Percentiles rank a stretch among this genome's conserved stretches.
phyloP scores from a whole-genome alignment of 2,888 invertebrate species.

The Xestia rhomboidea region DNA sequence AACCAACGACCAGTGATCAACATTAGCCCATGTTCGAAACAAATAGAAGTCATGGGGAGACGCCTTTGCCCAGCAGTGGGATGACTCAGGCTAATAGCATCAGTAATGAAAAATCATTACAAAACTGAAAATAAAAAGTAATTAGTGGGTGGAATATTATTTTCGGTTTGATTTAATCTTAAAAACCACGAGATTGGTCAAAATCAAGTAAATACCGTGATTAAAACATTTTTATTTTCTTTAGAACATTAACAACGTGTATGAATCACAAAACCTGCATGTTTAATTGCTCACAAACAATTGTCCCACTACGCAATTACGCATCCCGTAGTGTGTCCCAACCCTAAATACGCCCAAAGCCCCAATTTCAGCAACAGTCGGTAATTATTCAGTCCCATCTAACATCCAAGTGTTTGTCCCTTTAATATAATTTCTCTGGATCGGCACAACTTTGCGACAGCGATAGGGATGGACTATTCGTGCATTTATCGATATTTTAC shows the following conservation, averaged over 20 bases:
- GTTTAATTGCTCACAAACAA: conserved; percentile 9
- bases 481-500: background rate
- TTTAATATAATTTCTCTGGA: conserved; percentile 50
- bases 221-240: background rate
- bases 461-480: background rate
- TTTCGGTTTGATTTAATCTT: background rate
- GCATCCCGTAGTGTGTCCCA: background rate
- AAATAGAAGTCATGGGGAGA: no score
- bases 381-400: conserved; percentile 56
- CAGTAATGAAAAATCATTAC: no score
- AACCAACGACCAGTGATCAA: no score
- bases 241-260: background rate
- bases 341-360: conserved; percentile 29
- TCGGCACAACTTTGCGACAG: conserved; percentile 25
- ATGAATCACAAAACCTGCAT: conserved; percentile 9
- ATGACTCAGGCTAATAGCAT: no score
- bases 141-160: background rate
- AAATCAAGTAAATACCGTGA: no score
- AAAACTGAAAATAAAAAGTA: background rate
- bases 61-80: no score
- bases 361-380: conserved; percentile 37
- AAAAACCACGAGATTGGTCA: no score
- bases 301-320: conserved; percentile 6
- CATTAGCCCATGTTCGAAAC: no score
- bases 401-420: conserved; percentile 47